These are phyloP conservation scores for Crossaster papposus DNA, from an alignment of 53 echinoderm and acorn worm genomes.

Conservation along the genomic window DNA sequence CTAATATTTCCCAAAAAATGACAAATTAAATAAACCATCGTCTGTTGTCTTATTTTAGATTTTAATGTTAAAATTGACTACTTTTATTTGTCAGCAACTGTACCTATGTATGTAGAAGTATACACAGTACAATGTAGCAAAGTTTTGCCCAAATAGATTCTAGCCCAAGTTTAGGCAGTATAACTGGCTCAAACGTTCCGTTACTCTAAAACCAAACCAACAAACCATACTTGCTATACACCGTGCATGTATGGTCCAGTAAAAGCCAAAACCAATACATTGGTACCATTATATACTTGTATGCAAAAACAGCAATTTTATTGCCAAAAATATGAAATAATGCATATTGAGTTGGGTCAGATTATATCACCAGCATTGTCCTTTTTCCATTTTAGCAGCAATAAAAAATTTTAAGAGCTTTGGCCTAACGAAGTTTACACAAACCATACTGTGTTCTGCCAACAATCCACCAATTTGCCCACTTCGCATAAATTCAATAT, in stretches of 20 bases:
- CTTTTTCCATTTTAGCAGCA: not conserved
- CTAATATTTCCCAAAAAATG: not conserved
- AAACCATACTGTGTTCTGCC: conserved; percentile 28
- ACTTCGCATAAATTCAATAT: not conserved
- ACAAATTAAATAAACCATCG: not conserved
- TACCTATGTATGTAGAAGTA: too few relatives aligned
- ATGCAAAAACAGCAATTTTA: not conserved
- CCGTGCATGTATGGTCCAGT: not conserved
- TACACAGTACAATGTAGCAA: too few relatives aligned
- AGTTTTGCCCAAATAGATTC: too few relatives aligned
- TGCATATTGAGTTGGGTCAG: not conserved
- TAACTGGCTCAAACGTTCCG: not conserved
- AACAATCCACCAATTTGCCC: not conserved
- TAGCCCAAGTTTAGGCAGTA: not conserved
- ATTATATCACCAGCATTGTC: not conserved
- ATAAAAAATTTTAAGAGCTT: conserved; percentile 8
- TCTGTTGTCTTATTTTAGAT: too few relatives aligned
- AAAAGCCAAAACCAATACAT: not conserved
- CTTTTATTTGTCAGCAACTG: too few relatives aligned
- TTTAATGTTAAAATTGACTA: not conserved
- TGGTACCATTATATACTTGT: not conserved
- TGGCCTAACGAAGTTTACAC: conserved; percentile 21
- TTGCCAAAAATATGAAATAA: not conserved
- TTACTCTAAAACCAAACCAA: not conserved
- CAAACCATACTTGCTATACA: not conserved